Conservation (phyloP, 2,113 vertebrate genomes). For the Colinus virginianus region DNA sequence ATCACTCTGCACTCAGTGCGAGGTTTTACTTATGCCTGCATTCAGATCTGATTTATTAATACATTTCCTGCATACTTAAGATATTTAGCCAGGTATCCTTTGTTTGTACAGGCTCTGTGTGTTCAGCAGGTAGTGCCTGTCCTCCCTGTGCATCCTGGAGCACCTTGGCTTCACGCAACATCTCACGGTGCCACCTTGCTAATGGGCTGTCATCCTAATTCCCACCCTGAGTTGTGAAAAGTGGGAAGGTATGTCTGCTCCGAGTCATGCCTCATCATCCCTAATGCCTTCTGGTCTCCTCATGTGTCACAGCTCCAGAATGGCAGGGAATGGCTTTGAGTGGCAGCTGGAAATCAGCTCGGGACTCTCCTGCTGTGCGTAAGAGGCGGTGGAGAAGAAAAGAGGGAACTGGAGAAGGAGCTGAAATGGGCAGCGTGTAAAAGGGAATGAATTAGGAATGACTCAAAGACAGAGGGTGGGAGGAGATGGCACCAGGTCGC, state of each 20-base stretch:
- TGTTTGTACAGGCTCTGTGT: neutral
- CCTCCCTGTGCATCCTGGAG: neutral
- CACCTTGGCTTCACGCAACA: neutral
- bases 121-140: neutral
- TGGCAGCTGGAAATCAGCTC: neutral
- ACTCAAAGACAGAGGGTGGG: rapidly evolving
- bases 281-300: neutral
- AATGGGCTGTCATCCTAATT: neutral
- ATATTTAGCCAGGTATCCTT: neutral
- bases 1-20: slow-evolving; percentile 3
- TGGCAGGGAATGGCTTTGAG: neutral
- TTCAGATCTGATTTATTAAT: neutral
- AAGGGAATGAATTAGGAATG: neutral
- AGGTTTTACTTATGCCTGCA: neutral
- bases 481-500: neutral
- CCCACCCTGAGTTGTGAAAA: neutral
- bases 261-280: neutral
- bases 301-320: neutral
- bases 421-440: neutral
- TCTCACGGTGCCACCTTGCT: neutral
- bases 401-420: neutral
- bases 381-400: neutral
- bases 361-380: rapidly evolving
- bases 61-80: neutral
- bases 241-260: neutral